phyloP scores from a whole-genome alignment of 2,888 invertebrate species.

The Drosophila cyrtoloma region DNA sequence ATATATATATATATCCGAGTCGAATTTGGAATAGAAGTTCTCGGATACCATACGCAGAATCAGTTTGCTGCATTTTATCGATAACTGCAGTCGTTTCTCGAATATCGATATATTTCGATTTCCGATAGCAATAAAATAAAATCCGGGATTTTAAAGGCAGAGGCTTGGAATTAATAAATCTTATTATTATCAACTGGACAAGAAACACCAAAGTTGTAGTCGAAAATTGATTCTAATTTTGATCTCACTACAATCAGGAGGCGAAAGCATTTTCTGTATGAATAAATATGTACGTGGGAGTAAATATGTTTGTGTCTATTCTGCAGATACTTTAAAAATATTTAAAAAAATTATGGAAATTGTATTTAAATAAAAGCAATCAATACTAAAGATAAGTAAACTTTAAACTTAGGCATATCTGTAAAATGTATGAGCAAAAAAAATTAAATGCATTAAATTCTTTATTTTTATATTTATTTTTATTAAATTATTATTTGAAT shows the following conservation, averaged over 20 bases:
- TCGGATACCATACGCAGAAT: neutral
- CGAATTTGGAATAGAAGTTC: neutral
- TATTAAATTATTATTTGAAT: too few relatives aligned
- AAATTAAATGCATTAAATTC: neutral
- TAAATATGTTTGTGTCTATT: too few relatives aligned
- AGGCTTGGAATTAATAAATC: too few relatives aligned
- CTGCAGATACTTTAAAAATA: too few relatives aligned
- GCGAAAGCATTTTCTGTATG: too few relatives aligned
- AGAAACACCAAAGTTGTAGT: neutral
- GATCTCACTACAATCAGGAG: too few relatives aligned
- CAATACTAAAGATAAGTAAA: neutral
- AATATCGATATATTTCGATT: neutral
- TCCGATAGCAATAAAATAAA: neutral
- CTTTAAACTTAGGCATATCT: too few relatives aligned
- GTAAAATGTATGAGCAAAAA: neutral
- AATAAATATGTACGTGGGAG: too few relatives aligned
- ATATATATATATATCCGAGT: neutral
- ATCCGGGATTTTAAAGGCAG: too few relatives aligned
- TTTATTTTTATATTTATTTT: neutral
- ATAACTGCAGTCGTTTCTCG: neutral
- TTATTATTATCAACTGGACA: neutral
- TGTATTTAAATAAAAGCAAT: neutral
- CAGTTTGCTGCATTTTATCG: neutral
- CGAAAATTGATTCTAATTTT: neutral
- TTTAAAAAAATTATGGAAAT: too few relatives aligned